Evolutionary conservation across 2,113 vertebrate genomes (phyloP).

Genomic region (Mustelus asterias): DNA sequence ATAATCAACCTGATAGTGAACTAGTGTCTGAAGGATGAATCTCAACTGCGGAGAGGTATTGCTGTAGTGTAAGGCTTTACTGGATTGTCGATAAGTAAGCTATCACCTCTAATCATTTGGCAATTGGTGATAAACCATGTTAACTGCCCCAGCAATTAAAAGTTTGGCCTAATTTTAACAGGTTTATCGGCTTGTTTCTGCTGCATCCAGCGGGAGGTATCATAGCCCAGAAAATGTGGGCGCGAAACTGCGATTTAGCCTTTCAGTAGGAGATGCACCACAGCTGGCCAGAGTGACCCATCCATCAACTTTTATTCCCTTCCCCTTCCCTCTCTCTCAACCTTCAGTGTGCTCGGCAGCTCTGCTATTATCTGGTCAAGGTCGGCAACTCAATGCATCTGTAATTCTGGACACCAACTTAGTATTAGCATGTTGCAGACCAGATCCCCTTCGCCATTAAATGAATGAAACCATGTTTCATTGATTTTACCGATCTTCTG

Average conservation of each 20-base stretch:
- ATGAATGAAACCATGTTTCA: conserved; percentile 11
- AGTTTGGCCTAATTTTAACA: not conserved
- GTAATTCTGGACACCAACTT: not conserved
- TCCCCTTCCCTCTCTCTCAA: not conserved
- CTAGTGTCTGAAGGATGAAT: not conserved
- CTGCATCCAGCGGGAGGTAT: not conserved
- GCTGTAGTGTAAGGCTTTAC: not conserved
- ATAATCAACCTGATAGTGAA: not conserved
- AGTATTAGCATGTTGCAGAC: conserved; percentile 4
- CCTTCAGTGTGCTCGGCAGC: not conserved
- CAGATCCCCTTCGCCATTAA: not conserved
- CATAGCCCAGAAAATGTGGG: not conserved
- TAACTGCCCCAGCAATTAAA: not conserved
- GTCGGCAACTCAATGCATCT: not conserved
- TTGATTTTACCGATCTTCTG: conserved; percentile 18
- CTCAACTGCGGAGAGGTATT: not conserved
- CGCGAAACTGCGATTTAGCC: too few species aligned
- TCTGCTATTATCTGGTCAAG: not conserved
- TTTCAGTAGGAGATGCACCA: not conserved
- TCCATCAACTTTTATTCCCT: not conserved
- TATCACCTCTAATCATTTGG: not conserved
- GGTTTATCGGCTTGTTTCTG: not conserved
- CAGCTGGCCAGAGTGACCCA: not conserved
- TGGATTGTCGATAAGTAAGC: not conserved
- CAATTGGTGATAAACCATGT: not conserved